phyloP scores from a whole-genome alignment of 1,140 invertebrate genomes.

The Apis laboriosa region DNA sequence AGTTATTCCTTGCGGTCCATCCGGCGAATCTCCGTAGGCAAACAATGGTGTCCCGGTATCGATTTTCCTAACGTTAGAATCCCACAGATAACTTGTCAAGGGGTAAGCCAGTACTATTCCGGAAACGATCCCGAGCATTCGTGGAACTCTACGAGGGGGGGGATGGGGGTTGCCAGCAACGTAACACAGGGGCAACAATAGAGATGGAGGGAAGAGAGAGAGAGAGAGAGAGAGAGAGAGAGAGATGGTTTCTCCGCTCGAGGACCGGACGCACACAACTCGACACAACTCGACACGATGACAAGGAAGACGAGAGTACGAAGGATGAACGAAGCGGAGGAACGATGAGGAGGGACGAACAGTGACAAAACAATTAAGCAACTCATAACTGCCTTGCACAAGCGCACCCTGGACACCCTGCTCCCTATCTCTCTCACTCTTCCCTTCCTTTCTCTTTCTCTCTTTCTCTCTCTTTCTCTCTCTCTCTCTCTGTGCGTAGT shows the following conservation, averaged over 20 bases:
- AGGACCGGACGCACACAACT: not conserved
- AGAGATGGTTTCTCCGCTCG: not conserved
- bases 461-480: no score
- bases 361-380: slow-evolving; percentile 80
- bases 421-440: no score
- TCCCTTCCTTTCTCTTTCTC: no score
- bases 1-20: slow-evolving; percentile 49
- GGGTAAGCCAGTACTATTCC: slow-evolving; percentile 58
- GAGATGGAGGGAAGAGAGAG: not conserved
- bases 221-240: not conserved
- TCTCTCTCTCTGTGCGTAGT: slow-evolving; percentile 65
- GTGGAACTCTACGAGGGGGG: slow-evolving; percentile 48
- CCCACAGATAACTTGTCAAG: slow-evolving; percentile 60
- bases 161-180: slow-evolving; percentile 5
- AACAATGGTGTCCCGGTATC: slow-evolving; percentile 60
- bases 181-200: slow-evolving; percentile 44
- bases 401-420: slow-evolving; percentile 64
- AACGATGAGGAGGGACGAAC: slow-evolving; percentile 63
- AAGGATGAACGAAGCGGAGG: slow-evolving; percentile 12
- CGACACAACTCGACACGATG: not conserved
- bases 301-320: slow-evolving; percentile 51
- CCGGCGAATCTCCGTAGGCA: slow-evolving; percentile 43
- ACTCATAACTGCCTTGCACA: slow-evolving; percentile 78
- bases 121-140: slow-evolving; percentile 58
- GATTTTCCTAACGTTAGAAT: slow-evolving; percentile 61